Evolutionary conservation across 2,888 invertebrate species (phyloP), one percentile per base, ranked within the genome.

Genomic region (Galeruca laticollis): DNA sequence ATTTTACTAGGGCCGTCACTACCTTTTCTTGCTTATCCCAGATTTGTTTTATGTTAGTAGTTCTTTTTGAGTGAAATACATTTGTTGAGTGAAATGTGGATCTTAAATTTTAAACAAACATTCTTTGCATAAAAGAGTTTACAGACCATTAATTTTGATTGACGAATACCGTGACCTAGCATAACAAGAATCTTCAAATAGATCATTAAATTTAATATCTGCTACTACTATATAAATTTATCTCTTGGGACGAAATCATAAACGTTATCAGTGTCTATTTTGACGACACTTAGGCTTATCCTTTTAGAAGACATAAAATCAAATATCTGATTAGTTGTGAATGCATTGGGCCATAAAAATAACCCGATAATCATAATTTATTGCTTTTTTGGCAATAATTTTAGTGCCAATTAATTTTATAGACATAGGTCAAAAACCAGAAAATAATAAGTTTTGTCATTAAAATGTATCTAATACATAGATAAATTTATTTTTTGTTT

Each of bases 261-360:
- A 51, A 51, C 21, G 51, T 51, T 51, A 51, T 51, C 51, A 51
- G 20, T 51, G 21, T 51, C 51, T 51, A 51, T 51, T 21, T 33
- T 37, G 37, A 59, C 59, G 37, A 37, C 59, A 18, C 35, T 37
- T 35, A 33, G 35, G 35, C 10, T 37, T 59, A 5, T 54, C 63
- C 37, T 52, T 62, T 52, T 63, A 54, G 54, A 54, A 26, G 54
- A 52, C 63, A 63, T 63, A 63, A 63, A 63, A 63, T 63, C 54
- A 54, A 54, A 54, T 63, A 63, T 63, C 63, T 63, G 18, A 33
- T 54, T 63, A 63, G 54, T 63, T 63, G 63, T 63, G 21, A 15
- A 63, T 62, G 62, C 62, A 62, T 21, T 20, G 52, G 26, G 54
- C 40, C 13, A 63, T 63, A 63, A 63, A 63, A 63, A 63, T 63